Evolutionary conservation across 2,888 invertebrate species (phyloP).

Genomic region (Thereva nobilitata): DNA sequence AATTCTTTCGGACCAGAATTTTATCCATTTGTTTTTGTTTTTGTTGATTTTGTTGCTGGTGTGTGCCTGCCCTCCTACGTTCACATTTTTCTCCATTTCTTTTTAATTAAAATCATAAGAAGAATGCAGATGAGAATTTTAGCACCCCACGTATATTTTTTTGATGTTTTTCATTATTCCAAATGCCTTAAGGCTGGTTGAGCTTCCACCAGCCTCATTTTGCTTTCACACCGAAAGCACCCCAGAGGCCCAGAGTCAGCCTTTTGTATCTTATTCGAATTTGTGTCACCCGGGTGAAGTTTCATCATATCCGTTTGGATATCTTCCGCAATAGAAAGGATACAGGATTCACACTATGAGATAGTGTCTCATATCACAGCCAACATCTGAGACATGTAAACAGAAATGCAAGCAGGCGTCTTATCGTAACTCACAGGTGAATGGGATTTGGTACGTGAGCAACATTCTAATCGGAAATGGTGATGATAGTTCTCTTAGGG

Average conservation of each 20-base stretch:
- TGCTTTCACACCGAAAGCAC: slow-evolving; percentile 7
- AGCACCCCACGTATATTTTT: slow-evolving; percentile 29
- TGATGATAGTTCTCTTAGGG: neutral
- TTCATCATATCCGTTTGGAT: slow-evolving; percentile 25
- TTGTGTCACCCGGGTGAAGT: slow-evolving; percentile 16
- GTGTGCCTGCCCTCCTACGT: neutral
- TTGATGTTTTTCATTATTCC: slow-evolving; percentile 34
- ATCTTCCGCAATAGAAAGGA: slow-evolving; percentile 13
- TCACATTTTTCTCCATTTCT: slow-evolving; percentile 24
- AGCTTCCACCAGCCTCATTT: slow-evolving; percentile 27
- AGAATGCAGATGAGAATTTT: slow-evolving; percentile 30
- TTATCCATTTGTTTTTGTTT: neutral
- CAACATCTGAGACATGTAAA: slow-evolving; percentile 7
- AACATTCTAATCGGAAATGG: slow-evolving; percentile 9
- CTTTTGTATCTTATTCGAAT: neutral
- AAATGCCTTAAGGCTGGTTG: slow-evolving; percentile 20
- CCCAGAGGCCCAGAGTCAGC: slow-evolving; percentile 5
- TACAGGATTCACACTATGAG: too few relatives aligned
- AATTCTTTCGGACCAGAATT: slow-evolving; percentile 31
- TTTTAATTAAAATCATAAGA: slow-evolving; percentile 34
- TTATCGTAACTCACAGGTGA: slow-evolving; percentile 24
- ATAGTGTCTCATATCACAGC: slow-evolving; percentile 15
- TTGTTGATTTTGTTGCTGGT: too few relatives aligned
- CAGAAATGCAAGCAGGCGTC: neutral
- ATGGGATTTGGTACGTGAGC: slow-evolving; percentile 22